Evolutionary conservation across 2,888 invertebrate species (phyloP).

Genomic region (Conus canariensis): DNA sequence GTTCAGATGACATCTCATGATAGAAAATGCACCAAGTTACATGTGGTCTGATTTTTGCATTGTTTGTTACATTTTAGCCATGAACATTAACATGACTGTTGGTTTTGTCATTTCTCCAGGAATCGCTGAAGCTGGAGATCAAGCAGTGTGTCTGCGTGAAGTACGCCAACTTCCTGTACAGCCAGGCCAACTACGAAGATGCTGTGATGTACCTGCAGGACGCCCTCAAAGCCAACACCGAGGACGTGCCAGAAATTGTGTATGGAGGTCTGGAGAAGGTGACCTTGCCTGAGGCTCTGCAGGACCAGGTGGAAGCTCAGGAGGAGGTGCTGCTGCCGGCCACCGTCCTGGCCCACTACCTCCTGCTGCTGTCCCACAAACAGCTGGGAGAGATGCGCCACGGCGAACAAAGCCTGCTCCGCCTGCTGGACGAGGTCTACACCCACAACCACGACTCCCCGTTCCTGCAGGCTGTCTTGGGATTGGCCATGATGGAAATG

Average conservation of each 20-base stretch:
- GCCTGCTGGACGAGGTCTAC: slow-evolving; percentile 67
- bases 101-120: slow-evolving; percentile 51
- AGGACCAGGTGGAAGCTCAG: slow-evolving; percentile 74
- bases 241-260: slow-evolving; percentile 59
- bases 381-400: slow-evolving; percentile 64
- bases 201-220: slow-evolving; percentile 72
- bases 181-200: slow-evolving; percentile 73
- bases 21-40: no score
- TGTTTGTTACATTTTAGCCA: no score
- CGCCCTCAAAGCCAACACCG: slow-evolving; percentile 56
- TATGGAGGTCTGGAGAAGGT: slow-evolving; percentile 76
- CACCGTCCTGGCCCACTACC: slow-evolving; percentile 69
- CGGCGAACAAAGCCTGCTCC: slow-evolving; percentile 69
- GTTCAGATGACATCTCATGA: no score
- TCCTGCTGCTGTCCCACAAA: slow-evolving; percentile 75
- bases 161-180: slow-evolving; percentile 76
- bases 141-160: slow-evolving; percentile 72
- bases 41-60: no score
- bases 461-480: slow-evolving; percentile 72
- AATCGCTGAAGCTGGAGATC: slow-evolving; percentile 70
- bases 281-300: slow-evolving; percentile 74
- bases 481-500: slow-evolving; percentile 75
- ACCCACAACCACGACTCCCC: slow-evolving; percentile 60
- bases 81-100: no score
- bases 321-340: slow-evolving; percentile 75